Percentiles rank a stretch among this genome's conserved stretches.
Conservation (phyloP, 2,797 vertebrate species). For the Gobionotothen gibberifrons region DNA sequence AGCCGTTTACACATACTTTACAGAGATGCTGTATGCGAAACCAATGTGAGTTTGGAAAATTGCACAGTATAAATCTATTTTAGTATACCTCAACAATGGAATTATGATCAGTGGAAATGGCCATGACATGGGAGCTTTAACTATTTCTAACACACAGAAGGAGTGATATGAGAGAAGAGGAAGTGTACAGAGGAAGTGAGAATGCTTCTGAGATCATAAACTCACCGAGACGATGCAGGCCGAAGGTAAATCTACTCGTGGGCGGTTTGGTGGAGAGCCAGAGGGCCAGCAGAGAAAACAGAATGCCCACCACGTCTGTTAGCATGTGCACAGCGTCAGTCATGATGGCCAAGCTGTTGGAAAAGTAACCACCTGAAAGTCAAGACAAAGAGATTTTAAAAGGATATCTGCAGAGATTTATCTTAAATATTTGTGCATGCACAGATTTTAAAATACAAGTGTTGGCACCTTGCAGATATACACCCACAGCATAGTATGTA, state of each 20-base stretch:
- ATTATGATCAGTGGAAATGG: no score
- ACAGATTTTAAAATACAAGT: neutral
- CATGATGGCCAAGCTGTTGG: slow-evolving; percentile 98
- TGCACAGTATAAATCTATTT: no score
- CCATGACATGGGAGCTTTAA: no score
- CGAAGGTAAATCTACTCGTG: slow-evolving; percentile 93
- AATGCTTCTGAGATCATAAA: slow-evolving; percentile 27
- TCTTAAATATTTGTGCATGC: neutral
- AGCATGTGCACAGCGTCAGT: slow-evolving; percentile 97
- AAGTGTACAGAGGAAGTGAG: neutral
- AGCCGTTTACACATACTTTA: no score
- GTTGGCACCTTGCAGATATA: neutral
- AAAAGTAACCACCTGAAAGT: slow-evolving; percentile 91
- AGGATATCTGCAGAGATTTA: neutral
- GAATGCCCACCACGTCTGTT: slow-evolving; percentile 93
- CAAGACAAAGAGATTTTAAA: neutral
- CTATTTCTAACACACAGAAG: neutral
- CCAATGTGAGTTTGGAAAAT: no score
- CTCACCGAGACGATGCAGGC: slow-evolving; percentile 95
- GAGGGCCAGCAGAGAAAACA: slow-evolving; percentile 93
- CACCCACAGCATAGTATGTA: neutral
- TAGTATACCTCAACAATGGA: no score
- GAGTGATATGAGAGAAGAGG: neutral
- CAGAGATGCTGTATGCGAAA: no score
- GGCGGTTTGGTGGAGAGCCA: slow-evolving; percentile 95